Conservation (phyloP, 2,113 vertebrate species). For the Eonycteris spelaea region DNA sequence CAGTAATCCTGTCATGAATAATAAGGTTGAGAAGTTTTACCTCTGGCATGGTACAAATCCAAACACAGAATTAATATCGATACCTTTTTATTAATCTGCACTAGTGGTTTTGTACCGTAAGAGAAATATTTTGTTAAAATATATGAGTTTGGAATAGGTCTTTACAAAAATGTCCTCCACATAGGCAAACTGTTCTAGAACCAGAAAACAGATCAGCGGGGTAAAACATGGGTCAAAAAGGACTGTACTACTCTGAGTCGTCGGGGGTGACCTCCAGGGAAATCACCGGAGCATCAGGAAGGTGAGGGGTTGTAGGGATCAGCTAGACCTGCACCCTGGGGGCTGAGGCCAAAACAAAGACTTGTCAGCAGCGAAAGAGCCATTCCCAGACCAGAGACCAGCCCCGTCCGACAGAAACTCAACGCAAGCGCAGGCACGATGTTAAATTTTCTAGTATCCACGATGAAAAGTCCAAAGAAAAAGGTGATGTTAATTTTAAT, state of each 20-base stretch:
- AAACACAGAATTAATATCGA: constrained; percentile 39
- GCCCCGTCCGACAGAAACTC: not conserved
- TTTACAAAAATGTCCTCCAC: not conserved
- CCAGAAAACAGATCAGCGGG: not conserved
- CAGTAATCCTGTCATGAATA: constrained; percentile 70
- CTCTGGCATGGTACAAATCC: constrained; percentile 53
- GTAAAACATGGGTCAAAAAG: not conserved
- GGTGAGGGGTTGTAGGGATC: not conserved
- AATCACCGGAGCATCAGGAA: not conserved
- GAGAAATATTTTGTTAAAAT: not conserved
- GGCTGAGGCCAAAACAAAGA: not conserved
- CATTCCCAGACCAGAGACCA: no score
- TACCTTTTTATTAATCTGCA: constrained; percentile 5
- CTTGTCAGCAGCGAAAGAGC: not conserved
- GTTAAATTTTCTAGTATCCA: not conserved
- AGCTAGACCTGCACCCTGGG: not conserved
- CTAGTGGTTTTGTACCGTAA: not conserved
- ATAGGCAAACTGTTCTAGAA: not conserved
- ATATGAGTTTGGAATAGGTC: not conserved
- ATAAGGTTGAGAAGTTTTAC: constrained; percentile 71
- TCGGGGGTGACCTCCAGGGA: not conserved
- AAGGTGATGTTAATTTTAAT: not conserved
- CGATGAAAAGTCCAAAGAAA: not conserved
- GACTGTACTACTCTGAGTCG: no score
- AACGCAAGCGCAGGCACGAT: not conserved